These are phyloP conservation scores for Odontomyia ornata DNA, from an alignment of 2,888 invertebrate species.

Conservation along the genomic window DNA sequence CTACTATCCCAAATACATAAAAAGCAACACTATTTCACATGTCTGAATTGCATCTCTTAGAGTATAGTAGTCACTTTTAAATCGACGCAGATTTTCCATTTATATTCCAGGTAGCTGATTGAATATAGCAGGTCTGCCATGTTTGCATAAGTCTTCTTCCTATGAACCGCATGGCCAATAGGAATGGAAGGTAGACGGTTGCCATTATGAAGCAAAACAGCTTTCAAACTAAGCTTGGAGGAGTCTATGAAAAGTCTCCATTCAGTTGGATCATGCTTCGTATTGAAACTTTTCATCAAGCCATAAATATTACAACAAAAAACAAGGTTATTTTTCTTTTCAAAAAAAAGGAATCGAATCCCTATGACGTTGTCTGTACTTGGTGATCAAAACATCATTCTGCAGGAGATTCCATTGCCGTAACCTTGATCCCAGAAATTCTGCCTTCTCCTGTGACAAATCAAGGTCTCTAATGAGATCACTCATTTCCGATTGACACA, in stretches of 20 bases:
- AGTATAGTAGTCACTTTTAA: conserved; percentile 11
- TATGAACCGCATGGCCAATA: conserved; percentile 24
- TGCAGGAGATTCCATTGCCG: background rate
- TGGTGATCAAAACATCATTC: too few species aligned
- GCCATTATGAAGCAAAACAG: conserved; percentile 18
- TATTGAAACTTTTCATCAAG: background rate
- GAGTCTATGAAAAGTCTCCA: background rate
- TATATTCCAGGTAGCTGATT: background rate
- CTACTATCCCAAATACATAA: conserved; percentile 23
- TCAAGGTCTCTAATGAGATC: conserved; percentile 10
- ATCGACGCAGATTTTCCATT: conserved; percentile 8
- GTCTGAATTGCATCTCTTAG: background rate
- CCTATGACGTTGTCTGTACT: background rate
- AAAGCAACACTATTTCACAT: conserved; percentile 2
- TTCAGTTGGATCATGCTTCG: conserved; percentile 3
- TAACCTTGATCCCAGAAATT: conserved; percentile 5
- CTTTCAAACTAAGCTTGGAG: conserved; percentile 11
- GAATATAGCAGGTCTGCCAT: conserved; percentile 1
- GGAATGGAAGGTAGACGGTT: conserved; percentile 6
- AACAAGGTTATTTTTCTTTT: conserved; percentile 1
- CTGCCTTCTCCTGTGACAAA: conserved; percentile 11
- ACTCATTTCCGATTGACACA: background rate
- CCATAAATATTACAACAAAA: background rate
- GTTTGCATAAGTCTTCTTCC: conserved; percentile 30
- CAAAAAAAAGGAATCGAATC: background rate